A percentile compares a stretch with the other conserved stretches of the same genome.
Conservation (phyloP, 37 sponge, comb jelly and placozoan species). For the Cladorhizidae sp. region DNA sequence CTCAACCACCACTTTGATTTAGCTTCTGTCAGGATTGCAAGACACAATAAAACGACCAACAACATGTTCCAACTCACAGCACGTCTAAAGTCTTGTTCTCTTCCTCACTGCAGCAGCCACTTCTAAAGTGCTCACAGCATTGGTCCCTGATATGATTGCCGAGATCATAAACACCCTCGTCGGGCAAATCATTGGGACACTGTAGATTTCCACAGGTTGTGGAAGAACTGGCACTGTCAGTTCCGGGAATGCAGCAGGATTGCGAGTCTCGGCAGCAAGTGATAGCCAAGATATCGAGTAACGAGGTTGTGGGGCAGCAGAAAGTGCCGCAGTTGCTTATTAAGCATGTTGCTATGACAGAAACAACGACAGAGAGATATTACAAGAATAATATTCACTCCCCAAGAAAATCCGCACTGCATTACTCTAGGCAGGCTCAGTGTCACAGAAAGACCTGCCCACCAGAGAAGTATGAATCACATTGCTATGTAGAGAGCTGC, state of each 20-base stretch:
- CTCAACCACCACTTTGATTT: too few relatives aligned
- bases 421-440: too few relatives aligned
- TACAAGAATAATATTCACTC: too few relatives aligned
- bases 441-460: too few relatives aligned
- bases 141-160: not conserved
- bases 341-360: not conserved
- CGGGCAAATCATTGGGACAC: conserved; percentile 8
- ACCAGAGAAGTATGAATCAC: too few relatives aligned
- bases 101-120: conserved; percentile 47
- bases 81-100: conserved; percentile 39
- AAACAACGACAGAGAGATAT: too few relatives aligned
- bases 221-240: not conserved
- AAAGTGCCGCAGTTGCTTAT: not conserved
- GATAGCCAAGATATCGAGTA: not conserved
- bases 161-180: not conserved
- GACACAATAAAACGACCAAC: too few relatives aligned
- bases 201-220: not conserved
- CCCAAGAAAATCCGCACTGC: too few relatives aligned
- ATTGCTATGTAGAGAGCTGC: too few relatives aligned
- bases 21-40: too few relatives aligned
- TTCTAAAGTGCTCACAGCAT: conserved; percentile 37
- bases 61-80: conserved; percentile 5
- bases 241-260: not conserved
- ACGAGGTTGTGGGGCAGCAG: not conserved
- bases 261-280: not conserved